Conservation (phyloP, 2,888 invertebrate species). For the Cryptops parisi region DNA sequence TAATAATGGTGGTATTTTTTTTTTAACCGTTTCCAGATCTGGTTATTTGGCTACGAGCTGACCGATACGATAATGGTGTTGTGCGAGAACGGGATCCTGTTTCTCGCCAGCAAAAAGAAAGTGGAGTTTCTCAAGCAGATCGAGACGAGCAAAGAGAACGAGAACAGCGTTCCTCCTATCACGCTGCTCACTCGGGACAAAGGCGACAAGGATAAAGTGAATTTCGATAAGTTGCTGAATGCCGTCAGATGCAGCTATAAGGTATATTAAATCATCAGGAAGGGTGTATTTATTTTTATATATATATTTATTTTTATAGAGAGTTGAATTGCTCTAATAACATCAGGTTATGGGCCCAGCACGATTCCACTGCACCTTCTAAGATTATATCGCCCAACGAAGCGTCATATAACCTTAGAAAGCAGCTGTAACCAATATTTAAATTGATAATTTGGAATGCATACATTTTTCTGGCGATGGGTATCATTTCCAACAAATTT, state of each 20-base stretch:
- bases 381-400: no score
- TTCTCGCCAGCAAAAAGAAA: constrained; percentile 94
- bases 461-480: no score
- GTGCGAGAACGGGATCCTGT: constrained; percentile 66
- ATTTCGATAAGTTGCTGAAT: constrained; percentile 54
- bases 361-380: no score
- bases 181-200: constrained; percentile 79
- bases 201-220: constrained; percentile 77
- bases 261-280: no score
- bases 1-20: background rate
- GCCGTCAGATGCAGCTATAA: constrained; percentile 75
- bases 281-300: no score
- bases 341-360: no score
- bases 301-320: no score
- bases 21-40: constrained; percentile 47
- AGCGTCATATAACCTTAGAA: no score
- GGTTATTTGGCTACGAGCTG: constrained; percentile 94
- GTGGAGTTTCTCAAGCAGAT: constrained; percentile 88
- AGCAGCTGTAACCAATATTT: no score
- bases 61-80: constrained; percentile 91
- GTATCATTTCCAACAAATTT: no score
- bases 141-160: constrained; percentile 68
- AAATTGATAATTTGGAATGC: no score
- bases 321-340: no score
- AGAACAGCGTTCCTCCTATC: constrained; percentile 58